Base-by-base conservation (phyloP, 2,113 vertebrate genomes). In the Eleginops maclovinus region DNA sequence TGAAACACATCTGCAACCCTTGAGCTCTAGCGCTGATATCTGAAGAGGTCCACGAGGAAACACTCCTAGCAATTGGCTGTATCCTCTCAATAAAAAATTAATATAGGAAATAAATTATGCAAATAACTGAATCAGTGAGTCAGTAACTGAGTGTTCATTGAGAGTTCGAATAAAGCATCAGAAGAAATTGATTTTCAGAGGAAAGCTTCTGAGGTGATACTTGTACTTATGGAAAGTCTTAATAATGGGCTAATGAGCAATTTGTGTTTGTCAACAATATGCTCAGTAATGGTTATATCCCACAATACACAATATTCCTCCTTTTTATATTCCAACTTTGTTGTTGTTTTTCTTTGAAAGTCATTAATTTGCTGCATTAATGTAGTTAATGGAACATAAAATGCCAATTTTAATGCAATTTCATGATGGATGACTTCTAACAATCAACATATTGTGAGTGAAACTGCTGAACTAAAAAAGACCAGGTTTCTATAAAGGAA, bases 41-140 rank as follows among this genome's bases (percentile, higher is more conserved):
- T 28, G 61, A 67, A 72, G 77, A 80, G 72, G 60, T 31, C 53
- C 16, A 49, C 43, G 60, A 75, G 61, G 66, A 82, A 84, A 73
- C 67, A 70, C 59, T 79, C 31, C 22, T 80, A 40, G 68, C 82
- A 85, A 75, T 87, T 76, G 69, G 65, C 70, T 62, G 28, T 43
- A 77, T 77, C 77, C 31, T 63, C 67, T 75, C 76, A 90, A 88
- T 81, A 88, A 79, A 72, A 85, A 84, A 89, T 89, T 65, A 64
- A 69, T 66, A 55, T 22, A 13, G 63, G 28, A 88, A 82, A 85
- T 83, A 77, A 83, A 85, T 88, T 77, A 86, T 89, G 81, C 82
- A 83, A 88, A 90, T 89, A 61, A 84, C 69, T 55, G 22, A 70
- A 89, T 62, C 13, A 3, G 40, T 50, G 75, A 77, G 55, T 86